These are phyloP conservation scores for Lasiommata megera DNA, from an alignment of 2,888 invertebrate genomes.

Conservation along the genomic window DNA sequence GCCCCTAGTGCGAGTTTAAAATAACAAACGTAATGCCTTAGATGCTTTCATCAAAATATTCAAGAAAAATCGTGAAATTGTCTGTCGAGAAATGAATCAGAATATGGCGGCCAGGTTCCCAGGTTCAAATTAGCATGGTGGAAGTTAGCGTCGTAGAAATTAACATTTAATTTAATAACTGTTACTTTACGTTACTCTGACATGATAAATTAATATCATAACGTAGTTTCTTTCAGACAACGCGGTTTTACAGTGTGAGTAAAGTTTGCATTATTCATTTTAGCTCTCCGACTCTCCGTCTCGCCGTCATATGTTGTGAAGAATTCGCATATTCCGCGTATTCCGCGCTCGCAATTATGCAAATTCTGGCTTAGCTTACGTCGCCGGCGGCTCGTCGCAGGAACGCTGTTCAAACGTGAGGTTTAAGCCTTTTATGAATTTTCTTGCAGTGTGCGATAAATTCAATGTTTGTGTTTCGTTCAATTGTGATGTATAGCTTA, in stretches of 20 bases:
- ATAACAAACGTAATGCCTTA: too few species aligned
- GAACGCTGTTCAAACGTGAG: neutral
- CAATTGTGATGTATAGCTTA: too few species aligned
- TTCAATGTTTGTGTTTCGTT: neutral
- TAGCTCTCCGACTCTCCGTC: neutral
- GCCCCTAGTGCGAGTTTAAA: too few species aligned
- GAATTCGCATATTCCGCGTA: constrained; percentile 10
- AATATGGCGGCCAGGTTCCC: too few species aligned
- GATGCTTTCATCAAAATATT: too few species aligned
- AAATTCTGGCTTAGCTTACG: constrained; percentile 1
- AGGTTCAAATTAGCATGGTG: too few species aligned
- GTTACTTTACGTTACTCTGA: neutral
- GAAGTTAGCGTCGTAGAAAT: too few species aligned
- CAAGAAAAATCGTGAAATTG: too few species aligned
- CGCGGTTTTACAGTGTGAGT: neutral
- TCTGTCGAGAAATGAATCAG: too few species aligned
- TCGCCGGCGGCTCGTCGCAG: neutral
- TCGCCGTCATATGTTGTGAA: constrained; percentile 9
- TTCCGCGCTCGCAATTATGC: constrained; percentile 12
- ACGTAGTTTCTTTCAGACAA: neutral
- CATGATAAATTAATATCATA: neutral
- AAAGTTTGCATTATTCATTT: constrained; percentile 10
- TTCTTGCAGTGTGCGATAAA: constrained; percentile 1
- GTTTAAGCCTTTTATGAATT: neutral
- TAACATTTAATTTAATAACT: neutral